Evolutionary conservation across 2,113 vertebrate genomes (phyloP), one percentile per base, ranked within the genome.

Genomic region (Riparia riparia): DNA sequence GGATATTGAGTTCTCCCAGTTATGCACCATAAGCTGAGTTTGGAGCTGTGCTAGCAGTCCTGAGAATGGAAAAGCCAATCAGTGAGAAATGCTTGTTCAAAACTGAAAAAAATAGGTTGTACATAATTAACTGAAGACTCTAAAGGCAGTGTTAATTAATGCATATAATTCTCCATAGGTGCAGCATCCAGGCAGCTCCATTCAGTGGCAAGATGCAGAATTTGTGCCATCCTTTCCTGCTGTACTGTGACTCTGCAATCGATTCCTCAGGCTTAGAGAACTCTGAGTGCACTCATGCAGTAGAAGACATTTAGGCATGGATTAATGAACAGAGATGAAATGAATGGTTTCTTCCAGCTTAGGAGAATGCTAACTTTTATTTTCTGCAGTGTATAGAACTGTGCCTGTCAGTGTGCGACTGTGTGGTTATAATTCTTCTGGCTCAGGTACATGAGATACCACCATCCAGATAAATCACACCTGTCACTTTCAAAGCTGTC

Each of bases 81-180:
- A 4, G 64, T 58, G 65, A 78, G 54, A 85, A 93, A 86, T 9
- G 34, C 71, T 61, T 66, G 47, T 89, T 89, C 51, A 78, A 78
- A 76, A 86, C 41, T 77, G 26, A 32, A 72, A 93, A 85, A 94
- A 96, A 12, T 29, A 87, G 93, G 84, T 73, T 94, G 82, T 76
- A 66, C 34, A 0, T 93, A 85, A 96, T 96, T 95, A 97, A 70
- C 45, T 45, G 72, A 63, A 65, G 86, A 73, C 34, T 89, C 28
- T 65, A 50, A 87, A 84, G 84, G 57, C 45, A 14, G 21, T 42
- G 25, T 63, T 96, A 91, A 91, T 95, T 85, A 96, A 87, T 80
- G 63, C 39, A 66, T 29, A 84, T 86, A 92, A 86, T 81, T 71
- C 94, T 93, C 82, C 51, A 58, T 83, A 90, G 93, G 82, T 95